Evolutionary conservation across 2,113 vertebrate genomes (phyloP).

Genomic region (Notarius lentiginosus): DNA sequence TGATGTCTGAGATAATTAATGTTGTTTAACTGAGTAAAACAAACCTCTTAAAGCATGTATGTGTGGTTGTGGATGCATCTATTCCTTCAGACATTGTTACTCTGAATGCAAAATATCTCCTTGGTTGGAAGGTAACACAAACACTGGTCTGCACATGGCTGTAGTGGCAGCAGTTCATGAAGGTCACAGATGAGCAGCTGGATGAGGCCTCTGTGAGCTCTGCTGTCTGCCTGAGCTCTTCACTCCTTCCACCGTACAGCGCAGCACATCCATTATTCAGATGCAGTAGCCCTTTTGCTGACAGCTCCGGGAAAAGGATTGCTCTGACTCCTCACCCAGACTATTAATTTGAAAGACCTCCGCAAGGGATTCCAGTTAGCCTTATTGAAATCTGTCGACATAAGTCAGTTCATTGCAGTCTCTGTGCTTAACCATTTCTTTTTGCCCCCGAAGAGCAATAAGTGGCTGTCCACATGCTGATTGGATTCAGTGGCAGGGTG

Average conservation of each 20-base stretch:
- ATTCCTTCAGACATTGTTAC: background rate
- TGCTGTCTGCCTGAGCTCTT: constrained; percentile 14
- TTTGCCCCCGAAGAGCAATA: constrained; percentile 22
- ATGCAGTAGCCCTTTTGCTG: constrained; percentile 24
- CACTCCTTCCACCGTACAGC: background rate
- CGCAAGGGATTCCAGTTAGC: constrained; percentile 41
- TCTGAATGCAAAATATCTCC: constrained; percentile 31
- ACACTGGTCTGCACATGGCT: constrained; percentile 10
- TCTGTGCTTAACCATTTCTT: constrained; percentile 39
- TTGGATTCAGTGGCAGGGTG: background rate
- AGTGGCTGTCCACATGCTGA: constrained; percentile 35
- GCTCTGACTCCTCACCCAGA: constrained; percentile 43
- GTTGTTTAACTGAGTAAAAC: background rate
- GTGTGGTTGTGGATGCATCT: background rate
- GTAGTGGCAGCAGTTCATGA: constrained; percentile 27
- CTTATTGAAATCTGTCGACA: constrained; percentile 54
- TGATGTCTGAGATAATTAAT: background rate
- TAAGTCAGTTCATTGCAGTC: constrained; percentile 38
- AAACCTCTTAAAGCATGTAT: background rate
- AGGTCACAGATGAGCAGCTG: constrained; percentile 44
- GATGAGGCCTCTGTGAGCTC: constrained; percentile 11
- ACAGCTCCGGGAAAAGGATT: constrained; percentile 47
- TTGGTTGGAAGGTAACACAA: constrained; percentile 22
- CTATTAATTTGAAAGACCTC: constrained; percentile 51
- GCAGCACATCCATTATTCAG: constrained; percentile 48